Evolutionary conservation across 2,113 vertebrate species (phyloP).

Genomic region (Polypterus bichir): DNA sequence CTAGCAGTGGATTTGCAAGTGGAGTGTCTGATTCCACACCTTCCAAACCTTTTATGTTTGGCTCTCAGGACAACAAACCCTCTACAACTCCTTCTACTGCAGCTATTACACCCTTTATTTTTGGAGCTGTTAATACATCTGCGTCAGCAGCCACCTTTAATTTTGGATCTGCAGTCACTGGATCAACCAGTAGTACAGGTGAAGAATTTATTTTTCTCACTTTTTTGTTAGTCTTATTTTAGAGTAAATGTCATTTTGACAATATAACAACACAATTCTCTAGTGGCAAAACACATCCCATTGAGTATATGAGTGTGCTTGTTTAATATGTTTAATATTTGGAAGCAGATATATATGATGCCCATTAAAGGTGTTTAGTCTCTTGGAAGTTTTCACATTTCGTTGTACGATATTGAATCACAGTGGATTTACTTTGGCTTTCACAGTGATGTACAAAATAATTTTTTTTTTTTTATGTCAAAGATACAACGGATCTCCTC

Average conservation of each 20-base stretch:
- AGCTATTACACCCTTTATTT: conserved; percentile 56
- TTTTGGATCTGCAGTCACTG: conserved; percentile 59
- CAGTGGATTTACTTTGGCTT: no score
- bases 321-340: no score
- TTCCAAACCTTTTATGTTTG: conserved; percentile 66
- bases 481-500: no score
- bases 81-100: conserved; percentile 36
- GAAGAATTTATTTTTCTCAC: neutral
- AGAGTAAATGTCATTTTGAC: neutral
- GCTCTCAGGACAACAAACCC: conserved; percentile 64
- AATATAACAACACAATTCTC: no score
- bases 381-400: no score
- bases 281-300: no score
- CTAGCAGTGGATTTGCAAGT: conserved; percentile 35
- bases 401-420: no score
- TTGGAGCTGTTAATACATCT: conserved; percentile 51
- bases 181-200: conserved; percentile 68
- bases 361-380: no score
- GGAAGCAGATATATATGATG: no score
- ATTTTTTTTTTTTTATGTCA: no score
- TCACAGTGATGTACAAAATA: no score
- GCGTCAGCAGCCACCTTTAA: conserved; percentile 47
- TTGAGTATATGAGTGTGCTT: no score
- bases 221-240: neutral
- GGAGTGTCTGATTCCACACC: conserved; percentile 42